Evolutionary conservation across 2,888 invertebrate species (phyloP), one percentile per base, ranked within the genome.

Genomic region (Diarsia rubi): DNA sequence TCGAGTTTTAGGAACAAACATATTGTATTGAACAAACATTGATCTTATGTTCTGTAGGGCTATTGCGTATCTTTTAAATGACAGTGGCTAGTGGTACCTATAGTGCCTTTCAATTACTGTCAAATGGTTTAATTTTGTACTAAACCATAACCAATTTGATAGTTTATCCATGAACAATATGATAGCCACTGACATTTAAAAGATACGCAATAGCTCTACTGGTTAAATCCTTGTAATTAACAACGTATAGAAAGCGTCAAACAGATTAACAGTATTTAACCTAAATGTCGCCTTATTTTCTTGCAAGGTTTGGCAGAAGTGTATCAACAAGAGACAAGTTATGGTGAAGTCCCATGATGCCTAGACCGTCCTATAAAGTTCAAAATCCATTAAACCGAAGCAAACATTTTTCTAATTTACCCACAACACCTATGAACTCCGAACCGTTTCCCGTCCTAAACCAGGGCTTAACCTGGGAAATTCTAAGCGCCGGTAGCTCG

Each of bases 401-500:
- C 37, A 66, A 31, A 27, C 21, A n/a, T n/a, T 24, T 27, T 19
- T 16, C 31, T 27, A 70, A 54, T 54, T 45, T 19, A 37, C 24
- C 31, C 14, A 44, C 63, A 42, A 49, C 83, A 80, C 72, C 44
- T 62, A 68, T 71, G 71, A 80, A 71, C 73, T 67, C 31, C 27
- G 66, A 74, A 66, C 84, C 14, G 71, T 75, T 80, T 65, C 81
- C 72, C 69, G 69, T 65, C 54, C 72, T 65, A 90, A 91, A 88
- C 62, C 81, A 80, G 81, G 24, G 37, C 75, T 68, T 42, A 62
- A 91, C 87, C 88, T 91, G 91, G 91, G 92, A 92, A 91, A 90
- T 87, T 83, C 82, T 78, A 70, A 67, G 88, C 85, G 85, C 79
- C 87, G 52, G 79, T 87, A 88, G 93, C 95, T 93, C 83, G 81